phyloP scores from a whole-genome alignment of 2,888 invertebrate genomes.

The Crepidodera aurea region DNA sequence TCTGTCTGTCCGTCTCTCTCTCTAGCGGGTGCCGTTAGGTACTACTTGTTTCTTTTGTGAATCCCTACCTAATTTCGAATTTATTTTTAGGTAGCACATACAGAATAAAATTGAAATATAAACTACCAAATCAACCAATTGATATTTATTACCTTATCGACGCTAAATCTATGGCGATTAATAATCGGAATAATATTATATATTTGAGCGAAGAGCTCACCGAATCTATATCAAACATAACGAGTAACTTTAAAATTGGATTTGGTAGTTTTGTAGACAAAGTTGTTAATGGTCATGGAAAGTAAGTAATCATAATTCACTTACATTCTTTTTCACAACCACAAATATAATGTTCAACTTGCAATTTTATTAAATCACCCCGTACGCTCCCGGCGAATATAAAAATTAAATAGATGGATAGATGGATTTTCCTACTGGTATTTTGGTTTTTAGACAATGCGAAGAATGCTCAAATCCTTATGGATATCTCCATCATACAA shows the following conservation, averaged over 20 bases:
- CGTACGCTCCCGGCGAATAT: no score
- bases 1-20: no score
- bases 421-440: no score
- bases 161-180: neutral
- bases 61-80: neutral
- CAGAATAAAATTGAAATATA: neutral
- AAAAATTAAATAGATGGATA: no score
- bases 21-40: no score
- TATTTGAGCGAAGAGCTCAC: neutral
- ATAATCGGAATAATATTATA: neutral
- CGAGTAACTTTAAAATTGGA: neutral
- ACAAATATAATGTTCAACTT: no score
- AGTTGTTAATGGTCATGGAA: neutral
- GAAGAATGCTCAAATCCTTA: neutral
- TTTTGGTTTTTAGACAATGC: no score
- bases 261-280: constrained; percentile 11
- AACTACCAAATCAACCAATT: neutral
- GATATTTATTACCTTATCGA: constrained; percentile 6
- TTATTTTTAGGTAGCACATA: neutral
- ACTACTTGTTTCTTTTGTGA: no score
- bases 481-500: neutral
- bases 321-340: neutral
- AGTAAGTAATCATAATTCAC: neutral
- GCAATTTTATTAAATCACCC: no score
- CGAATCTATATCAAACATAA: neutral